Evolutionary conservation across 2,113 vertebrate species (phyloP).

Genomic region (Macroglossus sobrinus): DNA sequence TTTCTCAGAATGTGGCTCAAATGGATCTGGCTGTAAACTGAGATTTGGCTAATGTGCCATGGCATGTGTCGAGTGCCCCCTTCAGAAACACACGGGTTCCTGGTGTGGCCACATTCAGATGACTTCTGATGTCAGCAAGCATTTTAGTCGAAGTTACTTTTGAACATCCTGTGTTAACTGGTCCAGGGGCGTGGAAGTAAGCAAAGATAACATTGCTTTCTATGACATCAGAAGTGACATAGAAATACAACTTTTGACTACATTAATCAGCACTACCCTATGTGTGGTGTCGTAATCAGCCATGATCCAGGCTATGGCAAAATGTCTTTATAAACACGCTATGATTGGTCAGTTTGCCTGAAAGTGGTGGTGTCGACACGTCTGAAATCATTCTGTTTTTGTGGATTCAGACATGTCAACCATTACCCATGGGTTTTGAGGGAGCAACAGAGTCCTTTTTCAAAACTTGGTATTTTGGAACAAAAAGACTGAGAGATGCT

Average conservation of each 20-base stretch:
- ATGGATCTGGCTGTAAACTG: background rate
- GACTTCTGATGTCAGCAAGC: background rate
- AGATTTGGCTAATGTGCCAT: background rate
- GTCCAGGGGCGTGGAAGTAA: background rate
- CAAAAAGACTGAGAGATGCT: background rate
- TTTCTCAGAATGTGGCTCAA: background rate
- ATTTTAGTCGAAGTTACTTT: background rate
- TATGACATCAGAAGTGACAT: background rate
- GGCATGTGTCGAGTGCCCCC: accelerated
- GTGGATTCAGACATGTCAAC: background rate
- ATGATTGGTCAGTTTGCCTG: background rate
- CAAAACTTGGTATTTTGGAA: background rate
- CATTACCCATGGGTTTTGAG: background rate
- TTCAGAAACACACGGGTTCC: background rate
- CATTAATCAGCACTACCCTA: background rate
- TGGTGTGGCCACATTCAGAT: background rate
- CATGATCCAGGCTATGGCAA: background rate
- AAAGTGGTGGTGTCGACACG: background rate
- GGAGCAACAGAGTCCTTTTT: background rate
- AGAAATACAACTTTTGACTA: background rate
- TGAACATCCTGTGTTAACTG: background rate
- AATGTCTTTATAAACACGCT: background rate
- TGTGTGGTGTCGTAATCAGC: background rate
- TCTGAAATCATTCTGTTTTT: background rate
- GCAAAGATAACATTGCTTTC: background rate